Evolutionary conservation across 2,797 vertebrate species (phyloP).

Genomic region (Buceros bicornis): DNA sequence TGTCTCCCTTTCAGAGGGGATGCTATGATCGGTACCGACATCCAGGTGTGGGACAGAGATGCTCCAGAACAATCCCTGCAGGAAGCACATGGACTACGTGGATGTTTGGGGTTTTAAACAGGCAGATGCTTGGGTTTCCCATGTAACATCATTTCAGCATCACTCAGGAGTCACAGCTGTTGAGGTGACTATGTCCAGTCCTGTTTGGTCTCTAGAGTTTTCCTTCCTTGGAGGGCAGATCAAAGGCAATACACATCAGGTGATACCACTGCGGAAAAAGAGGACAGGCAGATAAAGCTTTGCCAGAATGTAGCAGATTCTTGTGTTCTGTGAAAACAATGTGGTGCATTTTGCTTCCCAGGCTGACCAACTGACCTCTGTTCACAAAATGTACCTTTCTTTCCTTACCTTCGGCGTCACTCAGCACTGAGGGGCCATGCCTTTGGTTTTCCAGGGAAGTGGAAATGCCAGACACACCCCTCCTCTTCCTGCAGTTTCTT

Average conservation of each 20-base stretch:
- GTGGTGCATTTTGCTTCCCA: neutral
- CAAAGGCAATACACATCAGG: neutral
- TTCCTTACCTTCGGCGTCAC: neutral
- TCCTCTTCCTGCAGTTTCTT: neutral
- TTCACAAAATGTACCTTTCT: neutral
- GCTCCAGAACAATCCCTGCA: neutral
- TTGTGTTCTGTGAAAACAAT: neutral
- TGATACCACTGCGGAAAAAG: neutral
- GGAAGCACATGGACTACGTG: neutral
- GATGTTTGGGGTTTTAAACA: neutral
- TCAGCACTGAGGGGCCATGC: neutral
- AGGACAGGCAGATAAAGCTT: neutral
- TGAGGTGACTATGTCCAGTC: neutral
- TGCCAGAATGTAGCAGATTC: neutral
- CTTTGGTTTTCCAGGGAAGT: neutral
- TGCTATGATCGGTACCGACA: neutral
- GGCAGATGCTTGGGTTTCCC: neutral
- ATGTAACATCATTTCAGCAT: neutral
- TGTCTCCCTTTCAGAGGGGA: neutral
- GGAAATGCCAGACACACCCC: neutral
- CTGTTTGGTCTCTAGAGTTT: neutral
- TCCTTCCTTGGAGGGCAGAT: neutral
- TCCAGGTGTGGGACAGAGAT: neutral
- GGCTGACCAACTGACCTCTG: neutral
- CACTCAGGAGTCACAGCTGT: neutral